A percentile compares a stretch with the other conserved stretches of the same genome.
phyloP scores from a whole-genome alignment of 2,113 vertebrate genomes.

The Calidris pugnax region DNA sequence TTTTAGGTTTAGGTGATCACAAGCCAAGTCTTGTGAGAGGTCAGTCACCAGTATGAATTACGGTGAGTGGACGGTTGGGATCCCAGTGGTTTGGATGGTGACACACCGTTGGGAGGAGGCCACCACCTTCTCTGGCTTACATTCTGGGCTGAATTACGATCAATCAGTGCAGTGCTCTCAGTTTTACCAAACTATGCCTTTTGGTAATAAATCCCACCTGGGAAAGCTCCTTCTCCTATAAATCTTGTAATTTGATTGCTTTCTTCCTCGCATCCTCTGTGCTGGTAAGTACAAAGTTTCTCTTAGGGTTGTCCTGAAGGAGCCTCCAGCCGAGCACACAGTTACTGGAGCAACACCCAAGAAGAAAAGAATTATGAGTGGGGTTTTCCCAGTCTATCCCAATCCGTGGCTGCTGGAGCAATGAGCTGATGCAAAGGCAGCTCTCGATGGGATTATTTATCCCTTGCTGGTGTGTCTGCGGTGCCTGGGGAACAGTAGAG shows the following conservation, averaged over 20 bases:
- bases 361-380: background rate
- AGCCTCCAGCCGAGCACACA: background rate
- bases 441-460: background rate
- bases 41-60: fast-evolving
- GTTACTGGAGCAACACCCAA: background rate
- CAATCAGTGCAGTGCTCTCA: background rate
- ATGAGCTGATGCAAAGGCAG: background rate
- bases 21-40: fast-evolving
- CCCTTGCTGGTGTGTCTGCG: background rate
- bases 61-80: background rate
- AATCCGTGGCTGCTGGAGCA: background rate
- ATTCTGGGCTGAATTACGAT: background rate
- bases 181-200: background rate
- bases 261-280: fast-evolving
- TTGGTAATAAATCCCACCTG: background rate
- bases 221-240: background rate
- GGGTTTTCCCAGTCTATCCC: background rate
- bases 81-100: background rate
- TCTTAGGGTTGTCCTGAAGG: background rate
- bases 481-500: background rate
- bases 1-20: background rate
- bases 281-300: background rate
- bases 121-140: background rate
- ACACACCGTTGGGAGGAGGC: background rate
- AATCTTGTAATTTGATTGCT: background rate